Conservation (phyloP, 2,113 vertebrate genomes). For the Notothenia rossii region DNA sequence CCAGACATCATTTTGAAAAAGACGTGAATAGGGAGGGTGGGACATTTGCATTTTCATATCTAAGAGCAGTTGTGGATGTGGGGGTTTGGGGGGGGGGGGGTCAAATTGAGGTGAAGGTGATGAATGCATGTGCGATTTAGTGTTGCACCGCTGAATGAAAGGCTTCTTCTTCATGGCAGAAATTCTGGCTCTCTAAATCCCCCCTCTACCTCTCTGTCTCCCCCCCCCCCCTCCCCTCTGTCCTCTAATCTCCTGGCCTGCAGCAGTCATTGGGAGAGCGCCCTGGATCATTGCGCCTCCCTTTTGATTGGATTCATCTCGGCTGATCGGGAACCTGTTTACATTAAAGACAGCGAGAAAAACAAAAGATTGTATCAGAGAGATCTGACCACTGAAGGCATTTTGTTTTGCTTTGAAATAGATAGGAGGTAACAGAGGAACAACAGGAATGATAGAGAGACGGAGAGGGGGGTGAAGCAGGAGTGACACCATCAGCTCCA, state of each 20-base stretch:
- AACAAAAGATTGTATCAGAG: constrained; percentile 62
- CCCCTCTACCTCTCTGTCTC: background rate
- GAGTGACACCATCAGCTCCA: constrained; percentile 57
- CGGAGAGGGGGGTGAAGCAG: constrained; percentile 40
- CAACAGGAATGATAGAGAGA: constrained; percentile 44
- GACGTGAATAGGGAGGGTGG: constrained; percentile 27
- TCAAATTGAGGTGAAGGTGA: constrained; percentile 64
- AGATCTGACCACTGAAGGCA: constrained; percentile 72
- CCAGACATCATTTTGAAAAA: constrained; percentile 54
- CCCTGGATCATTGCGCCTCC: constrained; percentile 77
- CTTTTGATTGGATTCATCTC: constrained; percentile 81
- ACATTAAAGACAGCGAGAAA: constrained; percentile 68
- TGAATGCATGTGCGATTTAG: constrained; percentile 75
- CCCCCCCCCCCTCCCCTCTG: constrained; percentile 6
- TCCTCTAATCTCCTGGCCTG: constrained; percentile 82
- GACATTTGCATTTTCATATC: constrained; percentile 62
- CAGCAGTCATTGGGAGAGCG: constrained; percentile 81
- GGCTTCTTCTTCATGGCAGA: constrained; percentile 25
- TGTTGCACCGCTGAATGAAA: constrained; percentile 63
- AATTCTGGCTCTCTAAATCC: constrained; percentile 17
- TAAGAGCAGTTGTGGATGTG: constrained; percentile 23
- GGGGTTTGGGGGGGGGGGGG: background rate
- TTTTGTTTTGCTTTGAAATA: constrained; percentile 61
- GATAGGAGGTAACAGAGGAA: constrained; percentile 45
- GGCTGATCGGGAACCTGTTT: constrained; percentile 81